Percentiles rank a stretch among this genome's conserved stretches.
These are phyloP conservation scores for Hycleus cichorii DNA, from an alignment of 1,140 invertebrate genomes.

Conservation along the genomic window DNA sequence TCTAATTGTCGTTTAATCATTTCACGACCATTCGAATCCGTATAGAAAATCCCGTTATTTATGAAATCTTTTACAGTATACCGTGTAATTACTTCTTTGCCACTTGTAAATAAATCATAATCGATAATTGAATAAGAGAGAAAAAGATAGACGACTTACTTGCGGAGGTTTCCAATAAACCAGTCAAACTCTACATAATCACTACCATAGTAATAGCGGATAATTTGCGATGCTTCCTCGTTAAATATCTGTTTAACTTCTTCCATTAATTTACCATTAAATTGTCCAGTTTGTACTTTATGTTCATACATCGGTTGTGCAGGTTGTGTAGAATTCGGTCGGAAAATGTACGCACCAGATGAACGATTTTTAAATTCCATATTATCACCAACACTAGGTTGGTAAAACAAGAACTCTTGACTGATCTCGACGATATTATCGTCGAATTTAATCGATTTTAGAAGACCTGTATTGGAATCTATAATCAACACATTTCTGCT, in stretches of 20 bases:
- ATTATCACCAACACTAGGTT: constrained; percentile 54
- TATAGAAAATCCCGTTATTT: constrained; percentile 70
- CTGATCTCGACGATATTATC: constrained; percentile 43
- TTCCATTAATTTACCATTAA: constrained; percentile 60
- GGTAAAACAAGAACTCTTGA: constrained; percentile 74
- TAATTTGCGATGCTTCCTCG: constrained; percentile 73
- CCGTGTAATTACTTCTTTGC: constrained; percentile 74
- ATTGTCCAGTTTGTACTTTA: constrained; percentile 44
- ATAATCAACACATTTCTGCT: not conserved
- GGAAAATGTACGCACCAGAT: constrained; percentile 82
- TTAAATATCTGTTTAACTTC: constrained; percentile 73
- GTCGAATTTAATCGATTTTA: constrained; percentile 50
- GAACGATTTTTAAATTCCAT: constrained; percentile 45
- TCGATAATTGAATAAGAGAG: not conserved
- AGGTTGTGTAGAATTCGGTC: constrained; percentile 48
- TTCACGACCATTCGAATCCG: constrained; percentile 90
- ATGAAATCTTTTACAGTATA: constrained; percentile 55
- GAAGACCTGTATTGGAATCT: constrained; percentile 27
- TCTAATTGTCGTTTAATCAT: constrained; percentile 56
- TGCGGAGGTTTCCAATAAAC: constrained; percentile 78
- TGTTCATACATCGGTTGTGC: constrained; percentile 41
- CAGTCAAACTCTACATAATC: constrained; percentile 80
- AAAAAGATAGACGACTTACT: not conserved
- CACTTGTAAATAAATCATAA: not conserved
- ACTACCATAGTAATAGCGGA: constrained; percentile 58